Base-by-base conservation (phyloP, 2,113 vertebrate genomes). In the Tachysurus vachellii region DNA sequence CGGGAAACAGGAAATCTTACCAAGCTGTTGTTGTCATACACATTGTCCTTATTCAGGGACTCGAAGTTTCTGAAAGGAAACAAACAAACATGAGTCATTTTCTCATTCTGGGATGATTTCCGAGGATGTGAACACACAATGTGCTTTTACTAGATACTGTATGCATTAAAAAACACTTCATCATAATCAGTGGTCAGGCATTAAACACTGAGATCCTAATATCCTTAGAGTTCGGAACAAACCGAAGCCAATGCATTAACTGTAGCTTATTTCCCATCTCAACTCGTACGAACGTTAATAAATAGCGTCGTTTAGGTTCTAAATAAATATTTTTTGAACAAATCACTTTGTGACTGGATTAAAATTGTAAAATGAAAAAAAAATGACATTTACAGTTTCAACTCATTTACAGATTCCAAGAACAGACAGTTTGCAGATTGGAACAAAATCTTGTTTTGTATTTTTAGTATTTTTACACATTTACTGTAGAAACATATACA, bases 21-120 rank as follows among this genome's bases (percentile, higher is more conserved):
- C 97, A 99, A 84, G 16, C 96, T 93, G 93, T 99, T 99, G 95
- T 99, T 99, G 90, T 98, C 96, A 0, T 97, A 99, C 90, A 99
- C 91, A 66, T 99, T 95, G 93, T 99, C 97, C 92, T 98, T 98
- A 86, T 92, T 96, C 88, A 99, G 97, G 14, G 95, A 94, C 73
- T 92, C 90, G 42, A 97, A 99, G 91, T 99, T 92, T 96, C 98
- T 99, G 94, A 54, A 87, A 90, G 91, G 89, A 81, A 90, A 86
- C 8, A 87, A 79, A 89, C 28, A 56, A 36, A 90, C 56, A 81
- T 31, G 17, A 88, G 76, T 88, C 54, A 91, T 36, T 36, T 36
- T 23, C 68, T 19, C 6, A 57, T 28, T 71, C 28, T 0, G 14
- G 36, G 26, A 17, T 83, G 4, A 84, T 4, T 71, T 44, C 31